phyloP scores from a whole-genome alignment of 2,888 invertebrate species.

The Drosophila barbarae region DNA sequence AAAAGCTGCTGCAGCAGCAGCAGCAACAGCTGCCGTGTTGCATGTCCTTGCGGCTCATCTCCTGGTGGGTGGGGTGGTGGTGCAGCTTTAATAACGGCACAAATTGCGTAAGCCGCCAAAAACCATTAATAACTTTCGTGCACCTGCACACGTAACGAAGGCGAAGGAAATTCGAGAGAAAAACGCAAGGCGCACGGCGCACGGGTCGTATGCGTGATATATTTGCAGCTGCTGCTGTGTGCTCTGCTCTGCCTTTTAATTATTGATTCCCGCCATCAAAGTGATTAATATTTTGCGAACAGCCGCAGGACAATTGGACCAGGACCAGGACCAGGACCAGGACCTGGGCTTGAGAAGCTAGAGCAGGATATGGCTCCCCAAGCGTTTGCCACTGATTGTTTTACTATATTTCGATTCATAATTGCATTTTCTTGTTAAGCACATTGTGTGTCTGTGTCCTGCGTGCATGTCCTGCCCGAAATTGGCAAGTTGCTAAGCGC shows the following conservation, averaged over 20 bases:
- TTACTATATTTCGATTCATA: conserved; percentile 58
- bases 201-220: conserved; percentile 48
- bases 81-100: conserved; percentile 57
- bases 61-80: conserved; percentile 9
- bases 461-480: conserved; percentile 10
- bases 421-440: conserved; percentile 73
- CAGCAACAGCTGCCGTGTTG: conserved; percentile 26
- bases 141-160: conserved; percentile 58
- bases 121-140: conserved; percentile 66
- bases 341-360: too few relatives aligned
- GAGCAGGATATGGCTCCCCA: conserved; percentile 20
- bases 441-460: conserved; percentile 6
- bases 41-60: conserved; percentile 35
- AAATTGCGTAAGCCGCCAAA: conserved; percentile 64
- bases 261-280: conserved; percentile 63
- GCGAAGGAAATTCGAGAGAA: conserved; percentile 8
- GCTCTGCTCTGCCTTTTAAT: conserved; percentile 52
- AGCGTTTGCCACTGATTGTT: conserved; percentile 56
- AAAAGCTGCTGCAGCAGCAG: conserved; percentile 14
- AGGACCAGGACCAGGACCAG: not conserved
- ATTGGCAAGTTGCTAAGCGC: conserved; percentile 16
- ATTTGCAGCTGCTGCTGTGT: not conserved
- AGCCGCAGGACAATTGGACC: conserved; percentile 27
- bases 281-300: conserved; percentile 68
- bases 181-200: not conserved